phyloP scores from a whole-genome alignment of 2,797 vertebrate genomes.

The Simalia tracyae region DNA sequence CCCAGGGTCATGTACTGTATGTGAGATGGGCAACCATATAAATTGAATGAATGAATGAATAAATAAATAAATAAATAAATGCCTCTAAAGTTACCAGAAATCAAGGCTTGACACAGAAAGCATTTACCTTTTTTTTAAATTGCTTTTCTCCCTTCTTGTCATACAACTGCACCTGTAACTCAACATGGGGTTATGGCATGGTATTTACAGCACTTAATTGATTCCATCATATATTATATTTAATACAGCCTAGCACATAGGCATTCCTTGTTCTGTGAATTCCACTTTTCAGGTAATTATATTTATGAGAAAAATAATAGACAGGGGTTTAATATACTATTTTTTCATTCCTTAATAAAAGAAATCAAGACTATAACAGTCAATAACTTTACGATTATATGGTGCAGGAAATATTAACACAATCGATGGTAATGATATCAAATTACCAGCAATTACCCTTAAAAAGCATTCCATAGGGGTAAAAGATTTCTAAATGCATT shows the following conservation, averaged over 20 bases:
- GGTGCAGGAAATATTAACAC: background rate
- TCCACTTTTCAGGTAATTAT: background rate
- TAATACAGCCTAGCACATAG: background rate
- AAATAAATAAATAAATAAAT: too few relatives aligned
- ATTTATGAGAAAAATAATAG: background rate
- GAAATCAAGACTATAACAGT: background rate
- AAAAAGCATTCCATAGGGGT: slow-evolving; percentile 1
- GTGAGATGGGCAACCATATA: too few relatives aligned
- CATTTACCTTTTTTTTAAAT: background rate
- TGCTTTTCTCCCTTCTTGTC: background rate
- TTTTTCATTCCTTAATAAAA: background rate
- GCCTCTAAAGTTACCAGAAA: too few relatives aligned
- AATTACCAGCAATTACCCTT: slow-evolving; percentile 20
- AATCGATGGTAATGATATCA: slow-evolving; percentile 24
- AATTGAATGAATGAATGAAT: too few relatives aligned
- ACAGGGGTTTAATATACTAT: background rate
- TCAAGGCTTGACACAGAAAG: too few relatives aligned
- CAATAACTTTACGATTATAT: background rate
- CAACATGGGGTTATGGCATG: background rate
- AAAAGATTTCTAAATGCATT: slow-evolving; percentile 18
- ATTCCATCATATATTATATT: background rate
- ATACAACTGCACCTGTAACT: background rate
- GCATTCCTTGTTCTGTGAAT: background rate
- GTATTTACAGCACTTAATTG: background rate
- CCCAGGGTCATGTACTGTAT: too few relatives aligned